phyloP scores from a whole-genome alignment of 2,113 vertebrate species.

The Peromyscus californicus region DNA sequence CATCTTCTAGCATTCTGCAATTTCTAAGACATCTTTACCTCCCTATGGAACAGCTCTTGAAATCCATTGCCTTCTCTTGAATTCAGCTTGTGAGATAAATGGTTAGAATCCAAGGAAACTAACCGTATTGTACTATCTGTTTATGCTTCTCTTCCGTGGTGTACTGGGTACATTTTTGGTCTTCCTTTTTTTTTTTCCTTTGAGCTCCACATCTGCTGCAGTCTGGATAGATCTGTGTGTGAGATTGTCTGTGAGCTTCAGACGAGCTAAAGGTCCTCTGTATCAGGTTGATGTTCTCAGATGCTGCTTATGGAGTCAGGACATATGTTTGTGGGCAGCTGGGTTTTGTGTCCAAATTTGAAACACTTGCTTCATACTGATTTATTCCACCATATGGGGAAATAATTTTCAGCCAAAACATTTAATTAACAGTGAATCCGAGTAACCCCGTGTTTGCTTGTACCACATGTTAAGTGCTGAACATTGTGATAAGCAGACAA shows the following conservation, averaged over 20 bases:
- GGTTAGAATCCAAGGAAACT: slow-evolving; percentile 30
- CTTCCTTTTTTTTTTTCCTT: neutral
- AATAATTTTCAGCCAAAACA: slow-evolving; percentile 77
- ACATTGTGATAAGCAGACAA: slow-evolving; percentile 69
- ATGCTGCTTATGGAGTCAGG: slow-evolving; percentile 47
- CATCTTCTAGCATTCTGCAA: neutral
- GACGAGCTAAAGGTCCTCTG: slow-evolving; percentile 43
- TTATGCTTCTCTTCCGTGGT: neutral
- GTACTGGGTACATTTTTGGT: neutral
- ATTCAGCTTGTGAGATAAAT: neutral
- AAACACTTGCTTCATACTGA: slow-evolving; percentile 66
- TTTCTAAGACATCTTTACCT: neutral
- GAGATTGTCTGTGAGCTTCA: slow-evolving; percentile 45
- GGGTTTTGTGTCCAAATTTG: slow-evolving; percentile 67
- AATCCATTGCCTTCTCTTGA: neutral
- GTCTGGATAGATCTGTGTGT: neutral
- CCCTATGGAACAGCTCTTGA: neutral
- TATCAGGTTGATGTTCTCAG: slow-evolving; percentile 37
- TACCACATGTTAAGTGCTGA: slow-evolving; percentile 57
- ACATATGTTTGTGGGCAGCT: slow-evolving; percentile 73
- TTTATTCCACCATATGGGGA: slow-evolving; percentile 73
- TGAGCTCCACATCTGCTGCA: neutral
- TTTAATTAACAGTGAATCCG: slow-evolving; percentile 77
- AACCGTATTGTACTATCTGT: neutral
- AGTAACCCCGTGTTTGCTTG: slow-evolving; percentile 56